phyloP scores from a whole-genome alignment of 2,113 vertebrate genomes.

The Vombatus ursinus region DNA sequence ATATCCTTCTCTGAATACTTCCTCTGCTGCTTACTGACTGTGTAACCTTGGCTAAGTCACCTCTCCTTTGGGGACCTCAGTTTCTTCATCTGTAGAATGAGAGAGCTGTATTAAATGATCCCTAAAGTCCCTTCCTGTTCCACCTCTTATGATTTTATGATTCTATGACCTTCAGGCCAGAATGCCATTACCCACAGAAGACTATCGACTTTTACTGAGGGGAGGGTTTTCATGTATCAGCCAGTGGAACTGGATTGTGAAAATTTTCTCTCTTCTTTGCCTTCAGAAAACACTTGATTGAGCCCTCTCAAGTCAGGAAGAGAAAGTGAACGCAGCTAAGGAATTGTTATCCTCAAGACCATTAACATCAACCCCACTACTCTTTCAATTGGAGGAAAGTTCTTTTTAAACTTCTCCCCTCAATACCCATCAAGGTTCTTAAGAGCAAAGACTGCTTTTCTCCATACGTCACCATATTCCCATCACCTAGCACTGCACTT shows the following conservation, averaged over 20 bases:
- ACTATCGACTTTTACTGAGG: background rate
- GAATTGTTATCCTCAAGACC: background rate
- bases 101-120: background rate
- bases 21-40: background rate
- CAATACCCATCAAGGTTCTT: background rate
- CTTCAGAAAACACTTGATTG: background rate
- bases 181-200: background rate
- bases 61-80: background rate
- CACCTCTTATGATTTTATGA: background rate
- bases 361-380: background rate
- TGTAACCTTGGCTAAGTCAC: background rate
- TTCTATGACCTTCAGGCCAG: background rate
- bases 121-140: background rate
- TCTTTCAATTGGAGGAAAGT: background rate
- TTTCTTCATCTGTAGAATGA: constrained; percentile 3
- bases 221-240: background rate
- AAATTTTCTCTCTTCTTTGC: background rate
- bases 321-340: background rate
- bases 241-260: background rate
- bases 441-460: background rate
- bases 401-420: background rate
- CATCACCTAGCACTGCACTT: background rate
- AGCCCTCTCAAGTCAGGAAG: background rate
- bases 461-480: background rate
- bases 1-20: background rate